Evolutionary conservation across 2,888 invertebrate genomes (phyloP).

Genomic region (Drosophila falleni): DNA sequence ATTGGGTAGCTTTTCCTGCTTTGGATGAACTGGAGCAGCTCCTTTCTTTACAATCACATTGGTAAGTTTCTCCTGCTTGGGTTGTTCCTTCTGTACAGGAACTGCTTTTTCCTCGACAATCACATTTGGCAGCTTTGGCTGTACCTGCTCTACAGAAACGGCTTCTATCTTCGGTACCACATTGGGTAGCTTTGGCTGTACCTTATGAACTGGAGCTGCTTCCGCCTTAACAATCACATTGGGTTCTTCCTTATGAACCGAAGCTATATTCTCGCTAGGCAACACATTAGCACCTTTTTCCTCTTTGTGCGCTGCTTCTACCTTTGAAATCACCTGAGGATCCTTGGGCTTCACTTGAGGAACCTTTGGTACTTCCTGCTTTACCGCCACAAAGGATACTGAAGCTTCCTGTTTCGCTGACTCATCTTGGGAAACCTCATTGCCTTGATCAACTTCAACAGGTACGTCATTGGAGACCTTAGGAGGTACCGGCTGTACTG

Average conservation of each 20-base stretch:
- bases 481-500: not conserved
- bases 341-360: not conserved
- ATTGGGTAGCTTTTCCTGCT: not conserved
- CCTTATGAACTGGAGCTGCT: not conserved
- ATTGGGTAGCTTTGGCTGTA: not conserved
- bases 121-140: constrained; percentile 4
- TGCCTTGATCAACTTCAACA: not conserved
- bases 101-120: not conserved
- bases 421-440: not conserved
- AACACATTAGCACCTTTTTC: not conserved
- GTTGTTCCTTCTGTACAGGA: not conserved
- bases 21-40: not conserved
- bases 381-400: not conserved
- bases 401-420: not conserved
- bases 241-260: not conserved
- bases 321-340: not conserved
- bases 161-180: not conserved
- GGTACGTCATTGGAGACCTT: constrained; percentile 6
- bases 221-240: constrained; percentile 3
- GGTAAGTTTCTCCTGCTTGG: not conserved
- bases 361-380: not conserved
- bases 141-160: not conserved
- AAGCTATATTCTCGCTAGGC: not conserved
- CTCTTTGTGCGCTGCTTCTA: not conserved
- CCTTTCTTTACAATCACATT: not conserved